Base-by-base conservation (phyloP, 2,113 vertebrate genomes). In the Heterocephalus glaber region DNA sequence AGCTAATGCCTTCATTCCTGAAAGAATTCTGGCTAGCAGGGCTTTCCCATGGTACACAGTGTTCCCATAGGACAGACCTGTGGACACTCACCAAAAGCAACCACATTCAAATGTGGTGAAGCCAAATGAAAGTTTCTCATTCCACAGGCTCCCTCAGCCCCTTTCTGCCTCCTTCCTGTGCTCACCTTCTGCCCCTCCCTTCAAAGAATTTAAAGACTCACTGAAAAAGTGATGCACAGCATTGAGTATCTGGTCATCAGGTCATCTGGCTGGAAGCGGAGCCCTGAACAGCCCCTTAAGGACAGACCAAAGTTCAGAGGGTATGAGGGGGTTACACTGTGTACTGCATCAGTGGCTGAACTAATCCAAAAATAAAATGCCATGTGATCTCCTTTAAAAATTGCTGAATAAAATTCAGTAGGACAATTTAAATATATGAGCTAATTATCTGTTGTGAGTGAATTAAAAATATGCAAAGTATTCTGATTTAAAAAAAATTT, bases 401-500 rank as follows among this genome's bases (percentile, higher is more conserved):
- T 19, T 68, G 70, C 74, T 95, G 92, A 94, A 97, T 96, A 47
- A 74, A 86, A 77, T 96, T 79, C 81, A 96, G 82, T 0, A 9
- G 63, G 56, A 63, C 12, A 95, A 86, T 96, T 96, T 97, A 96
- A 98, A 95, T 65, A 93, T 79, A 93, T 90, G 94, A 97, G 85
- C 77, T 95, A 97, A 97, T 98, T 97, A 97, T 96, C 90, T 97
- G 47, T 94, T 96, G 85, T 81, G 80, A 96, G 72, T 92, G 90
- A 97, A 95, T 98, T 97, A 97, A 95, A 97, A 98, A 96, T 95
- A 92, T 95, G 95, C 92, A 86, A 96, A 92, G 60, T 96, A 94
- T 96, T 95, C 90, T 97, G 95, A 90, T 89, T 95, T 14, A 56
- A n/a, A 49, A 49, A 49, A 49, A 49, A 49, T 63, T 63, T 56